Evolutionary conservation across 2,113 vertebrate genomes (phyloP).

Genomic region (Platycercus adscitus): DNA sequence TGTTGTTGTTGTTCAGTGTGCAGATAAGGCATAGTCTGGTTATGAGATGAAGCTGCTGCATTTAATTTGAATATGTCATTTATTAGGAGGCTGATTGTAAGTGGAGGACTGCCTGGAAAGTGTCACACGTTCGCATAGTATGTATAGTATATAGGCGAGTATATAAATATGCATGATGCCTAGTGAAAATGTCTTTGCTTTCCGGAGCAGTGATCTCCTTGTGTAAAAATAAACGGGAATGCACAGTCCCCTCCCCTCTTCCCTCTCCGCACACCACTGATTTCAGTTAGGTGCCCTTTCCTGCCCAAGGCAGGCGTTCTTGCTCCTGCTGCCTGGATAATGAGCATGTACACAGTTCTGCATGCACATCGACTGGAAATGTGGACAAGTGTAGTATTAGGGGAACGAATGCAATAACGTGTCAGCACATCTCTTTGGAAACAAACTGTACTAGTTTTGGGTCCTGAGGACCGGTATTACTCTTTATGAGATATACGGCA

Average conservation of each 20-base stretch:
- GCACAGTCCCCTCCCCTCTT: not conserved
- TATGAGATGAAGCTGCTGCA: not conserved
- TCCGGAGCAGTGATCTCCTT: not conserved
- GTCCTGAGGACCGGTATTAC: not conserved
- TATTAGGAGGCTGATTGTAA: conserved; percentile 6
- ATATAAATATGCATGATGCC: not conserved
- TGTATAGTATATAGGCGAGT: not conserved
- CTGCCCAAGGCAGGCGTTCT: conserved; percentile 9
- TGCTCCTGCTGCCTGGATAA: not conserved
- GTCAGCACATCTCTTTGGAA: not conserved
- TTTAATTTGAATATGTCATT: conserved; percentile 21
- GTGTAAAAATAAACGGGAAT: not conserved
- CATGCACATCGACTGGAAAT: not conserved
- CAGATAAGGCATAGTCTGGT: not conserved
- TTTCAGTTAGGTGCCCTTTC: not conserved
- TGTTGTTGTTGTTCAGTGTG: not conserved
- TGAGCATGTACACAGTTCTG: not conserved
- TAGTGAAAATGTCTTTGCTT: conserved; percentile 22
- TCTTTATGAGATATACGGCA: not conserved
- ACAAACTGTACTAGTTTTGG: conserved; percentile 1
- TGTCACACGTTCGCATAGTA: not conserved
- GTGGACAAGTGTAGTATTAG: not conserved
- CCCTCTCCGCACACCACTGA: not conserved
- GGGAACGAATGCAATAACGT: not conserved
- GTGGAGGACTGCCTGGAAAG: conserved; percentile 25